Evolutionary conservation across 2,797 vertebrate species (phyloP), one percentile per base, ranked within the genome.

Genomic region (Sebastes oblongus): DNA sequence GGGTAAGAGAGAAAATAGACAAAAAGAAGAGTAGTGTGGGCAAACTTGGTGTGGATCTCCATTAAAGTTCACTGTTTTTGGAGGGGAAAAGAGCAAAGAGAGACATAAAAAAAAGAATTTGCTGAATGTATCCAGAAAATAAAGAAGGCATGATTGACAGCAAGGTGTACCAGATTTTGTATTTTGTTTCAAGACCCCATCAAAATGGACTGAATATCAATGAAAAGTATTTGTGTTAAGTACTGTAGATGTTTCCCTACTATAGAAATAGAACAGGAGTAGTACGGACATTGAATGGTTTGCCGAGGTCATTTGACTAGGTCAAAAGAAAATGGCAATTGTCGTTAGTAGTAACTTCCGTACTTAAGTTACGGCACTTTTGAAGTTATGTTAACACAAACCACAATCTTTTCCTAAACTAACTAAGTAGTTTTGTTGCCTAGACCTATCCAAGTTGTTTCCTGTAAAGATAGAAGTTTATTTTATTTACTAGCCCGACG

Each of bases 141-240:
- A 58, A 6, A 18, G 58, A 54, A 42, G 61, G 30, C 11, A 25
- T 29, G 3, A 67, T 20, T 78, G 77, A 85, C 77, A 77, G 58
- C 9, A 6, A 65, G 52, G 27, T 39, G 46, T 24, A 34, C 10
- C 14, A 71, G 67, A 10, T 64, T 61, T 6, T 8, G n/a, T n/a
- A 4, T 72, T 54, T 8, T 18, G 58, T 82, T 34, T 66, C 54
- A 6, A 50, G 64, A 69, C 50, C 64, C 42, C 52, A 64, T 67
- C 58, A 65, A 39, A 65, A 39, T 68, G 25, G 54, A 58, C 4
- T 16, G 11, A 50, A 78, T 72, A 86, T 77, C 56, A 83, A 72
- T 67, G 20, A 59, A 65, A 66, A 74, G 14, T 50, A 24, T 58
- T 73, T 32, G 68, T 67, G 39, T 72, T 13, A 30, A 68, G 52